These are phyloP conservation scores for Oreotrochilus melanogaster DNA, from an alignment of 2,113 vertebrate species.

Conservation along the genomic window DNA sequence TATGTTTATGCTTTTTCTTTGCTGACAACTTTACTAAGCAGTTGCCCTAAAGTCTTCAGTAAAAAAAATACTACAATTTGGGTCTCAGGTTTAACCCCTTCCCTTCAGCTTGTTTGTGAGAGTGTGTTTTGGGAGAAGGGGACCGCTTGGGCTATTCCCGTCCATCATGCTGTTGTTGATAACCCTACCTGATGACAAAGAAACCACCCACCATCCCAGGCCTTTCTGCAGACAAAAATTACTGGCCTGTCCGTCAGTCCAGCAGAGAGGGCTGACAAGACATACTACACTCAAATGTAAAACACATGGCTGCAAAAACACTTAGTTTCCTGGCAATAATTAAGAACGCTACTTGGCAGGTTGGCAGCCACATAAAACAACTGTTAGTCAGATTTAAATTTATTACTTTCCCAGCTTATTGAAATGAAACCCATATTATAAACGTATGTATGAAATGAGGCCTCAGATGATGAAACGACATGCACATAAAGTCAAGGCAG, in stretches of 20 bases:
- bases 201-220: constrained; percentile 74
- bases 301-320: constrained; percentile 85
- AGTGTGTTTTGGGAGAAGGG: constrained; percentile 28
- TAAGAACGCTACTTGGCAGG: constrained; percentile 85
- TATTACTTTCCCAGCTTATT: constrained; percentile 82
- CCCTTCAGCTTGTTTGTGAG: neutral
- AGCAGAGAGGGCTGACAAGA: constrained; percentile 79
- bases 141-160: neutral
- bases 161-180: constrained; percentile 55
- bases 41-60: neutral
- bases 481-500: constrained; percentile 57
- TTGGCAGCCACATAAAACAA: constrained; percentile 87
- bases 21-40: constrained; percentile 21
- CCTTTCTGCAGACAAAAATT: constrained; percentile 41
- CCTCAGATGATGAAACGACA: constrained; percentile 70
- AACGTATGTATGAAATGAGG: constrained; percentile 71
- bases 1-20: constrained; percentile 8
- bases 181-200: constrained; percentile 69
- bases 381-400: constrained; percentile 80
- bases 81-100: constrained; percentile 62
- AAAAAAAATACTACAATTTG: constrained; percentile 38
- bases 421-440: constrained; percentile 83
- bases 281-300: constrained; percentile 83
- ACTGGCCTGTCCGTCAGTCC: constrained; percentile 76
- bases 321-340: constrained; percentile 87